Conservation (phyloP, 1,140 invertebrate species). For the Anastatus disparis region DNA sequence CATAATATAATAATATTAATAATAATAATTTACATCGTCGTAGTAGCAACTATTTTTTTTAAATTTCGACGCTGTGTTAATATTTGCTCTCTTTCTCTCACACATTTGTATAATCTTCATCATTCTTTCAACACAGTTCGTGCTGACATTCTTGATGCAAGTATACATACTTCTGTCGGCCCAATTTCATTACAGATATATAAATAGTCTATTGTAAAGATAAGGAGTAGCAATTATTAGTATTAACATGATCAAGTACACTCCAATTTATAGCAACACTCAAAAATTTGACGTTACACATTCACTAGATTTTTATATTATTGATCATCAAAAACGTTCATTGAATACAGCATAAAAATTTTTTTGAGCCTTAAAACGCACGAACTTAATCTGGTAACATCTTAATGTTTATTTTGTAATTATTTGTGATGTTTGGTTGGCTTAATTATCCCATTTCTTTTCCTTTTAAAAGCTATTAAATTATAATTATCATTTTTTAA, state of each 20-base stretch:
- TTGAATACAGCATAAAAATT: slow-evolving; percentile 11
- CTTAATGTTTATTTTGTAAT: slow-evolving; percentile 32
- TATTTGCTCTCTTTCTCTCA: slow-evolving; percentile 45
- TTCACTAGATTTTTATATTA: slow-evolving; percentile 15
- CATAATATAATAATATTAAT: slow-evolving; percentile 58
- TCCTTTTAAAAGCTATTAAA: background rate
- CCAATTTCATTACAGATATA: slow-evolving; percentile 26
- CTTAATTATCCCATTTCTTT: slow-evolving; percentile 25
- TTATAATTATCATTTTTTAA: background rate
- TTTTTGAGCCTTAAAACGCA: slow-evolving; percentile 23
- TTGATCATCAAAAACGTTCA: background rate
- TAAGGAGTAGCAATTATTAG: slow-evolving; percentile 21
- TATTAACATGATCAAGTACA: slow-evolving; percentile 4
- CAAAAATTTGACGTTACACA: slow-evolving; percentile 19
- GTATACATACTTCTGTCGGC: slow-evolving; percentile 52
- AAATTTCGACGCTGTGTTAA: slow-evolving; percentile 53
- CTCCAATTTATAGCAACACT: slow-evolving; percentile 11
- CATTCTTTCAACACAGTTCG: slow-evolving; percentile 20
- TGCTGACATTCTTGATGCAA: slow-evolving; percentile 57
- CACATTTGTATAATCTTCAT: slow-evolving; percentile 60
- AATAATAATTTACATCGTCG: slow-evolving; percentile 63
- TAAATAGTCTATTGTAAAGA: slow-evolving; percentile 24
- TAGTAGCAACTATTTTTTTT: slow-evolving; percentile 63
- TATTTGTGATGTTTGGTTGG: slow-evolving; percentile 25
- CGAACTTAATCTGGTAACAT: slow-evolving; percentile 38